Evolutionary conservation across 1,140 invertebrate genomes (phyloP), one percentile per base, ranked within the genome.

Genomic region (Atta texana): DNA sequence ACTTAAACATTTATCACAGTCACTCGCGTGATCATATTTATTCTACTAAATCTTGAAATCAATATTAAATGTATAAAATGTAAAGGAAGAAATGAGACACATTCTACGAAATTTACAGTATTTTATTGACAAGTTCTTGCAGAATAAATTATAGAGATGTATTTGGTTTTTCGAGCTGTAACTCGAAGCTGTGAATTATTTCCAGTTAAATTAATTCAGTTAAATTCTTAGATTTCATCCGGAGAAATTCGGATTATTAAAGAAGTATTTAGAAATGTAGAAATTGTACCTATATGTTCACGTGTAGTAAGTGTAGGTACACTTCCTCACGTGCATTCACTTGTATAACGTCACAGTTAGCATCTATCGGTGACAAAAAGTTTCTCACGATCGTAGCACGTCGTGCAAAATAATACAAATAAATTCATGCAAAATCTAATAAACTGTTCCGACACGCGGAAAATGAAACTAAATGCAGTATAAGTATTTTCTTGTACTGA

Each of bases 101-200:
- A 2, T 57, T 61, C 14, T 49, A 84, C 14, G 55, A 84, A 74
- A 84, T 74, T 39, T 24, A 21, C 39, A 49, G 51, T 2, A 49
- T 18, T 84, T 84, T 84, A 84, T 74, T 84, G 69, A 63, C 7
- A 74, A 49, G 3, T 84, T 61, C 14, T 61, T 84, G 24, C 49
- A 53, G 24, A 84, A 84, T 84, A 84, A 84, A 51, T 75, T 84
- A 84, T 63, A 34, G 61, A 82, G n/a, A 31, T 82, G 39, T 82
- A 84, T 75, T 84, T 84, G 69, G 69, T 84, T 61, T 84, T 5
- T 74, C 49, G 18, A 57, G 39, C 34, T 28, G 5, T 34, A 72
- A 53, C 53, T 71, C 53, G 12, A 59, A 82, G 24, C 16, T 74
- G 39, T 55, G 49, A 16, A 39, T 59, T 81, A 81, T 80, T 24